Evolutionary conservation across 37 sponge, comb jelly and placozoan species (phyloP).

Genomic region (Diacarnus erythraeanus): DNA sequence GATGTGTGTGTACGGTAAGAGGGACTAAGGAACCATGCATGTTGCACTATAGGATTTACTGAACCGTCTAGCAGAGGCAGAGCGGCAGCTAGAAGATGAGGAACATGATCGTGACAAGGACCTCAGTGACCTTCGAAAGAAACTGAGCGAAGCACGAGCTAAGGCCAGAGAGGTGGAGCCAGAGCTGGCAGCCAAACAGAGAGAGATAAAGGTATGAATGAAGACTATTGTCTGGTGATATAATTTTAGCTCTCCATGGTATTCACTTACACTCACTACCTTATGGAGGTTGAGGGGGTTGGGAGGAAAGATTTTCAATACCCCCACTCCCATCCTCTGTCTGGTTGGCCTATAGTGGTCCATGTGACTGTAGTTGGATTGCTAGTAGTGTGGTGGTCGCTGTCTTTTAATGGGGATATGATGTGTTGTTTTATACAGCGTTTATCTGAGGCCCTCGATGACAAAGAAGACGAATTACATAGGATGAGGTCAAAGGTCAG

Average conservation of each 20-base stretch:
- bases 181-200: slow-evolving; percentile 34
- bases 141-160: slow-evolving; percentile 36
- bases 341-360: too few relatives aligned
- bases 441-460: slow-evolving; percentile 1
- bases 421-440: not conserved
- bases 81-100: slow-evolving; percentile 9
- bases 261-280: not conserved
- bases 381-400: too few relatives aligned
- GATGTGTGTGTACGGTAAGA: not conserved
- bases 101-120: slow-evolving; percentile 20
- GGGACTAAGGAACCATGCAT: not conserved
- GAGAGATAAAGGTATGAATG: slow-evolving; percentile 32
- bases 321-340: too few relatives aligned
- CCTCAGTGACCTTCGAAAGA: slow-evolving; percentile 17
- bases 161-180: slow-evolving; percentile 6
- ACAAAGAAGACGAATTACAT: slow-evolving; percentile 16
- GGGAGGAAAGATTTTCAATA: too few relatives aligned
- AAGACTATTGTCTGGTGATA: not conserved
- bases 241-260: not conserved
- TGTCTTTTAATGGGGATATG: not conserved
- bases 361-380: too few relatives aligned
- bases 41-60: slow-evolving; percentile 25
- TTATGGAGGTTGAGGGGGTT: too few relatives aligned
- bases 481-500: slow-evolving; percentile 29
- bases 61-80: slow-evolving; percentile 15